These are phyloP conservation scores for Papilio demoleus DNA, from an alignment of 2,888 invertebrate species.

Conservation along the genomic window DNA sequence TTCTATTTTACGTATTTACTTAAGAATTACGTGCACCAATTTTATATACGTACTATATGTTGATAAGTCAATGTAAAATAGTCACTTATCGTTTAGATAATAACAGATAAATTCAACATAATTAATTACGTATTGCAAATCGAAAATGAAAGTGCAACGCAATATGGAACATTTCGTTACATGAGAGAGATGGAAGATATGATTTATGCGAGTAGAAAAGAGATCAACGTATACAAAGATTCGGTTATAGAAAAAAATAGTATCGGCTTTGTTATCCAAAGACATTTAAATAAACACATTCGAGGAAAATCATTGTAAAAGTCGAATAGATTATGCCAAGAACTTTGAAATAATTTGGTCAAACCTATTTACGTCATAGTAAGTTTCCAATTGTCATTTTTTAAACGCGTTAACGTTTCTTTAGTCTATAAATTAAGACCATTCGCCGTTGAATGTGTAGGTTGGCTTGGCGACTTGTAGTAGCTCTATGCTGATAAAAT, in stretches of 20 bases:
- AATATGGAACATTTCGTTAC: not conserved
- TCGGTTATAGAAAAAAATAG: too few species aligned
- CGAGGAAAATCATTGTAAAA: not conserved
- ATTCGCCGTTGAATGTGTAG: not conserved
- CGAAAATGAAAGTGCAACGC: not conserved
- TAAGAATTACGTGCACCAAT: too few species aligned
- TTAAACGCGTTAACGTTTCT: not conserved
- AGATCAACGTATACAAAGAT: not conserved
- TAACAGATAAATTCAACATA: not conserved
- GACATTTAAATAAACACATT: not conserved
- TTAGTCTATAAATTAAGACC: not conserved
- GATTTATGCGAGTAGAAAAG: not conserved
- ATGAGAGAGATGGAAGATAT: not conserved
- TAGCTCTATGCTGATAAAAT: not conserved
- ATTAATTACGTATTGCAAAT: not conserved
- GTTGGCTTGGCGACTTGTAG: not conserved
- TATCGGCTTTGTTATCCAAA: not conserved
- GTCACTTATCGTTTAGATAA: not conserved
- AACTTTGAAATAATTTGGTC: conserved; percentile 7
- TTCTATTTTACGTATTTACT: not conserved
- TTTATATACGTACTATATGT: too few species aligned
- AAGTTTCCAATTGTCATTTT: conserved; percentile 10
- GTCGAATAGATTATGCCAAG: not conserved
- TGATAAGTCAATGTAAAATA: conserved; percentile 2
- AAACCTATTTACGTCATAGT: conserved; percentile 11